Evolutionary conservation across 2,113 vertebrate genomes (phyloP).

Genomic region (Panthera tigris): DNA sequence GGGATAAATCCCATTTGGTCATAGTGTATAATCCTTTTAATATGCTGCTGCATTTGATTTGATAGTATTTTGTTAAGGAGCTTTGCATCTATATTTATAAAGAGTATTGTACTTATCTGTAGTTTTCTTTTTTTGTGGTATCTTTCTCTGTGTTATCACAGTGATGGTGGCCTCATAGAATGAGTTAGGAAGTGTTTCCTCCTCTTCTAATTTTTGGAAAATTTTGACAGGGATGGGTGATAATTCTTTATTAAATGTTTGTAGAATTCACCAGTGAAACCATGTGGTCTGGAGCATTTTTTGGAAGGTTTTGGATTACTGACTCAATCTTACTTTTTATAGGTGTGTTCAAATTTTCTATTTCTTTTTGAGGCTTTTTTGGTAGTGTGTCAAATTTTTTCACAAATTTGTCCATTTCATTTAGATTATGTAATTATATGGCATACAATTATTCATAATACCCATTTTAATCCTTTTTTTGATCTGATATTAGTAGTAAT

Average conservation of each 20-base stretch:
- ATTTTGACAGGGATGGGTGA: background rate
- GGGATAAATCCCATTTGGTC: background rate
- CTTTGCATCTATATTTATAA: no score
- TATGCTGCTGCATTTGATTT: background rate
- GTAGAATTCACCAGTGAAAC: background rate
- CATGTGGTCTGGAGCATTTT: background rate
- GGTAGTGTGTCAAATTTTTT: background rate
- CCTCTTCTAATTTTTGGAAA: background rate
- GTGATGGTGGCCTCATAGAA: no score
- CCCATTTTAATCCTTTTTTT: background rate
- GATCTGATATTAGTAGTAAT: background rate
- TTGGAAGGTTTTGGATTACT: background rate
- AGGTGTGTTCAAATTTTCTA: background rate
- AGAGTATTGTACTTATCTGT: no score
- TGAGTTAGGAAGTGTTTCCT: no score
- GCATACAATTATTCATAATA: background rate
- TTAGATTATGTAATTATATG: background rate
- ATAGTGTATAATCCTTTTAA: background rate
- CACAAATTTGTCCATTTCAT: background rate
- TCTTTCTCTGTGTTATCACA: no score
- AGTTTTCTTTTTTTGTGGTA: no score
- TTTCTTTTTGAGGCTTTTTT: background rate
- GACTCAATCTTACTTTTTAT: background rate
- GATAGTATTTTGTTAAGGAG: background rate
- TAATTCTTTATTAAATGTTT: background rate